Percentiles rank a stretch among this genome's conserved stretches.
These are phyloP conservation scores for Hydractinia symbiolongicarpus DNA, from an alignment of 30 jellyfish, hydroid and myxozoan species.

Conservation along the genomic window DNA sequence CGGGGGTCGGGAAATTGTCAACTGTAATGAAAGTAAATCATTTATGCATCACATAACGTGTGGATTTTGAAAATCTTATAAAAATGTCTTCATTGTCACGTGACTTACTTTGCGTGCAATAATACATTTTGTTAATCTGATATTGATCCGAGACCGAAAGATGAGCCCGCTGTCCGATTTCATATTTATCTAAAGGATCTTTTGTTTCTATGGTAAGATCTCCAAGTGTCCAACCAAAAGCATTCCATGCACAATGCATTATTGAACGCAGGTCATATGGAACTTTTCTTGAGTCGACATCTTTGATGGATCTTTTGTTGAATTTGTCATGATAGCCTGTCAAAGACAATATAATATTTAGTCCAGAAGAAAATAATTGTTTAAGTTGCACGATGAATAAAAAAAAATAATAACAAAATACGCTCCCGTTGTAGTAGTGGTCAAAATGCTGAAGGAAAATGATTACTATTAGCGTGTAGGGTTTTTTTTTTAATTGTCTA, in stretches of 20 bases:
- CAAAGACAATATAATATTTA: not conserved
- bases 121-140: not conserved
- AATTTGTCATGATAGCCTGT: not conserved
- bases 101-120: not conserved
- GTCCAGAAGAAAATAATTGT: not conserved
- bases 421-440: not conserved
- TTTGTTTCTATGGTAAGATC: not conserved
- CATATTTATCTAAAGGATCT: not conserved
- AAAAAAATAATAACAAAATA: not conserved
- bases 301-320: not conserved
- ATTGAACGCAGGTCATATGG: constrained; percentile 10
- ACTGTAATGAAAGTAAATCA: too few species aligned
- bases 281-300: not conserved
- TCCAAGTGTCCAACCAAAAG: not conserved
- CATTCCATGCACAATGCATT: constrained; percentile 12
- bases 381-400: not conserved
- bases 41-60: too few species aligned
- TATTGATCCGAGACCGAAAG: not conserved
- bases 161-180: not conserved
- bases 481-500: too few species aligned
- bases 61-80: too few species aligned
- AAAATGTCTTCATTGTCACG: too few species aligned
- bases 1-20: too few species aligned
- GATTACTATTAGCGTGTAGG: too few species aligned
- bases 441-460: too few species aligned